These are phyloP conservation scores for Aphelinus atriplicis DNA, from an alignment of 1,140 invertebrate genomes.

Conservation along the genomic window DNA sequence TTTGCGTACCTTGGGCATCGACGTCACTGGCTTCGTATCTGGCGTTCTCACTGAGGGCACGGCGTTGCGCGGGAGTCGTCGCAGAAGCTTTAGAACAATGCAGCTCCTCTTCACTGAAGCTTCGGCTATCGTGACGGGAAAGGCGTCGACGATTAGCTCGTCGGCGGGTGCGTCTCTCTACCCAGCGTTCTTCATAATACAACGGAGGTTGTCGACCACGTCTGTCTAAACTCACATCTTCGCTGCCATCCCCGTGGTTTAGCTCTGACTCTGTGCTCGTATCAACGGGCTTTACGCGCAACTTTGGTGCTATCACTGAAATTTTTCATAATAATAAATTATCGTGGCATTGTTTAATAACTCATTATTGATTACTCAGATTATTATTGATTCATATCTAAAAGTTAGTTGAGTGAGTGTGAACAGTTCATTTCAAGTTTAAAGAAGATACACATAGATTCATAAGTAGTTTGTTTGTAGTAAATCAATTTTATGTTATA, in stretches of 20 bases:
- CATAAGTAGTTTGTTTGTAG: too few relatives aligned
- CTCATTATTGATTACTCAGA: too few relatives aligned
- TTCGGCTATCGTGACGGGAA: conserved; percentile 55
- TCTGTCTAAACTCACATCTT: not conserved
- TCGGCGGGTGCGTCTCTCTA: conserved; percentile 55
- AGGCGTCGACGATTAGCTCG: conserved; percentile 46
- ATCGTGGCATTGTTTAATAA: too few relatives aligned
- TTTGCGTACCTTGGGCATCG: not conserved
- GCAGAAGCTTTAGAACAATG: conserved; percentile 53
- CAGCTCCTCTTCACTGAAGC: conserved; percentile 63
- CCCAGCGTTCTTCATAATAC: conserved; percentile 61
- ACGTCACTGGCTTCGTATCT: conserved; percentile 45
- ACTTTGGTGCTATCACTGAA: conserved; percentile 58
- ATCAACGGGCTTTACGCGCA: conserved; percentile 48
- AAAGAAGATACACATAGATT: too few relatives aligned
- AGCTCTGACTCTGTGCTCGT: conserved; percentile 56
- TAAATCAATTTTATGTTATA: too few relatives aligned
- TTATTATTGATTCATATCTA: too few relatives aligned
- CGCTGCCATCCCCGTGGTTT: not conserved
- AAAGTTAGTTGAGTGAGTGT: too few relatives aligned
- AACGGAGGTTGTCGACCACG: conserved; percentile 3
- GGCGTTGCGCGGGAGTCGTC: conserved; percentile 45
- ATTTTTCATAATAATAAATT: not conserved
- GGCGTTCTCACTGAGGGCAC: conserved; percentile 60
- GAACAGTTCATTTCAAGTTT: too few relatives aligned